phyloP scores from a whole-genome alignment of 2,888 invertebrate species.

The Nemurella pictetii region DNA sequence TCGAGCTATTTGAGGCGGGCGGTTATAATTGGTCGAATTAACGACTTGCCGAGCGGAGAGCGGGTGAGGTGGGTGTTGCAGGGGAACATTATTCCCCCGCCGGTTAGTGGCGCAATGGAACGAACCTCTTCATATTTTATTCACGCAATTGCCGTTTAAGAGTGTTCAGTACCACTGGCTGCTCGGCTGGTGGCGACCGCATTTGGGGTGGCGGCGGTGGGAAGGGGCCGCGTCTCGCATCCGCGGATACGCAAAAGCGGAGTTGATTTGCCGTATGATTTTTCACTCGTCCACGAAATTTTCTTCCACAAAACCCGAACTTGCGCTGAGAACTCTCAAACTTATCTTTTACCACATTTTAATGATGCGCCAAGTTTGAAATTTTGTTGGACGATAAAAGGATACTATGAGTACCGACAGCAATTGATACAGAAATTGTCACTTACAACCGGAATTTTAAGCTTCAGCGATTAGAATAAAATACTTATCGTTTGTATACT shows the following conservation, averaged over 20 bases:
- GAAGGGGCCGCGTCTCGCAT: background rate
- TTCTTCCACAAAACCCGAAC: background rate
- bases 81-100: conserved; percentile 10
- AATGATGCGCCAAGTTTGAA: too few species aligned
- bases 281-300: background rate
- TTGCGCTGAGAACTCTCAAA: too few species aligned
- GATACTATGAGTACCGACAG: too few species aligned
- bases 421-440: too few species aligned
- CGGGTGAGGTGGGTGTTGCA: background rate
- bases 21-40: conserved; percentile 23
- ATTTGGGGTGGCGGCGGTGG: background rate
- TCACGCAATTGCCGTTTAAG: conserved; percentile 9
- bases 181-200: background rate
- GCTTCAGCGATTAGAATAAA: too few species aligned
- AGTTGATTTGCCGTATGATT: background rate
- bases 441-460: too few species aligned
- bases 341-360: too few species aligned
- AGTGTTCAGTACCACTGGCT: background rate
- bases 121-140: conserved; percentile 8
- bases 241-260: background rate
- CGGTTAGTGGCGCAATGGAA: conserved; percentile 26
- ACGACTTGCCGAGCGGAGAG: background rate
- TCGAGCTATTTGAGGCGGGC: background rate
- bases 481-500: too few species aligned
- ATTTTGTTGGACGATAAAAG: too few species aligned